Evolutionary conservation across 1,140 invertebrate genomes (phyloP), one percentile per base, ranked within the genome.

Genomic region (Parasteatoda tepidariorum): DNA sequence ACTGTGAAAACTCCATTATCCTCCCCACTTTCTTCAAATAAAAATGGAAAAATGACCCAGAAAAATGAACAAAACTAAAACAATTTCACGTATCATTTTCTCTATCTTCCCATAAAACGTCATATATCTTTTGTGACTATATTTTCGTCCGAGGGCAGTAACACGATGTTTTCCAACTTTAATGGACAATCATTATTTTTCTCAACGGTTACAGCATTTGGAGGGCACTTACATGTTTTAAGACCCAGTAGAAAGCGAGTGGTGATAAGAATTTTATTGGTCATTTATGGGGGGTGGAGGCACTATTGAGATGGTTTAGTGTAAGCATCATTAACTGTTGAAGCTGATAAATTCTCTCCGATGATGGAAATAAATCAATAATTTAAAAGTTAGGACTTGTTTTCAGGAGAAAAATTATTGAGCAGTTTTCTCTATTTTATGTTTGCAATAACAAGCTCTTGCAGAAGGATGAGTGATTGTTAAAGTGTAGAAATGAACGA

Each of bases 181-280:
- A 75, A 75, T 75, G 73, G 73, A 38, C 73, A 75, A 75, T 75
- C 73, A 75, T 75, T 61, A 38, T 30, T 15, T 22, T 30, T 4
- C 73, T 31, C 22, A n/a, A 48, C 9, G 38, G 38, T 4, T 48
- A 48, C 18, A 48, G 4, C 38, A 4, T 9, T 0, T 9, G 38
- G 9, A 48, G 38, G 18, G 4, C 38, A 48, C 9, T 9, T 9
- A 13, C 38, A 18, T 48, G 38, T 48, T 48, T 48, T 48, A 48
- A 9, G 30, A 38, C 33, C 22, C 28, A 26, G 57, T 54, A 57
- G 68, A 41, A 41, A 24, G 31, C 13, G n/a, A 2, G 24, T 9
- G 73, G 55, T 71, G 68, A 75, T 75, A 75, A 75, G 57, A 75
- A n/a, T 75, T 75, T 75, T 75, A 75, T 75, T 75, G 73, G 73